Evolutionary conservation across 2,888 invertebrate genomes (phyloP), one percentile per base, ranked within the genome.

Genomic region (Hypselothyrea guttata): DNA sequence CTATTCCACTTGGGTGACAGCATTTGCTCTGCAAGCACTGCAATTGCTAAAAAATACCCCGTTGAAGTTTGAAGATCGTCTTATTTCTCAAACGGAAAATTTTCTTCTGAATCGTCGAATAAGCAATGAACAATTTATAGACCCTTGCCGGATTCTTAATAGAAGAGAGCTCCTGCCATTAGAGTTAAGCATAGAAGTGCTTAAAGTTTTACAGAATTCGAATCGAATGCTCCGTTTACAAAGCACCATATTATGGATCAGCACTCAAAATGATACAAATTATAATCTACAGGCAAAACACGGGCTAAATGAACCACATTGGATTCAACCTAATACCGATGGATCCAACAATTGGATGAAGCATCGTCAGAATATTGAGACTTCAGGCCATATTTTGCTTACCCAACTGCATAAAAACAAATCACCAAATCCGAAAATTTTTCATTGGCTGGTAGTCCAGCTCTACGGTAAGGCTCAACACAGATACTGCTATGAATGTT

Each of bases 1-100:
- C 12, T 56, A 55, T 7, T 68, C 72, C 7, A 66, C 59, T 7
- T 73, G 75, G 72, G 0, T 73, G 11, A 67, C 62, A 4, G 37
- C 57, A 0, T 74, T 37, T 57, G 67, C 55, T 0, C 7, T 71
- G n/a, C 27, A 40, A 7, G 34, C 49, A 1, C 4, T 74, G 0
- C 28, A 53, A 1, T 4, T 55, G 7, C 11, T 74, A 1, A 7
- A 45, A 1, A 7, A 8, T 0, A 44, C 40, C 4, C n/a, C 46
- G 0, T 0, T 69, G 0, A 1, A 37, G 0, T 3, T 44, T 4
- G 45, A 54, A 0, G 0, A 8, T 1, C 12, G n/a, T 1, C 0
- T 56, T 1, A 5, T 42, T 1, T 0, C 0, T 0, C 7, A 22
- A 4, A 37, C 4, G 4, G 57, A 57, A 18, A 7, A 38, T 7